A percentile compares a stretch with the other conserved stretches of the same genome.
phyloP scores from a whole-genome alignment of 2,797 vertebrate species.

The Thamnophis elegans region DNA sequence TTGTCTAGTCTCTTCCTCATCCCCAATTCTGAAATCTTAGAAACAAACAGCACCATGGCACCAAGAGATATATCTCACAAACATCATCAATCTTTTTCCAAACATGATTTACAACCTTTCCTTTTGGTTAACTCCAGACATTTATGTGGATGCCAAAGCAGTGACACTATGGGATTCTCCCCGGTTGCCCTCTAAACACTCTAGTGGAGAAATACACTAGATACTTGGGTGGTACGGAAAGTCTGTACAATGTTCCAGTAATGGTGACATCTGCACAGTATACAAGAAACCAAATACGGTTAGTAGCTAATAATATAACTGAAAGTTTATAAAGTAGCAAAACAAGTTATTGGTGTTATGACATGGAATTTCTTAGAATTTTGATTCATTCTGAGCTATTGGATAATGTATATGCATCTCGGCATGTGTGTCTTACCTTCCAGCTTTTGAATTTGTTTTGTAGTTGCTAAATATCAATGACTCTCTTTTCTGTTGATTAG shows the following conservation, averaged over 20 bases:
- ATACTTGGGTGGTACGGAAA: conserved; percentile 1
- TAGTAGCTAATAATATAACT: not conserved
- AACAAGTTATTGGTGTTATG: not conserved
- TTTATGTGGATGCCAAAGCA: conserved; percentile 47
- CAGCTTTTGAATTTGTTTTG: not conserved
- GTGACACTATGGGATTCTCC: conserved; percentile 68
- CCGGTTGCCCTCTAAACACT: conserved; percentile 50
- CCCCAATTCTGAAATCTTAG: conserved; percentile 71
- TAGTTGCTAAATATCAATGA: not conserved
- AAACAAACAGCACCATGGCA: conserved; percentile 76
- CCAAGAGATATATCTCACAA: conserved; percentile 71
- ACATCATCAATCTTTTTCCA: conserved; percentile 76
- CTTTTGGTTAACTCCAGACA: conserved; percentile 60
- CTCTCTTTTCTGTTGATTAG: not conserved
- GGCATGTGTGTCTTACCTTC: not conserved
- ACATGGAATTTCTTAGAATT: not conserved
- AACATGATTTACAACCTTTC: conserved; percentile 75
- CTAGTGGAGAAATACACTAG: conserved; percentile 8
- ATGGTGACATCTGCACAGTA: not conserved
- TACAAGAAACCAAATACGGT: not conserved
- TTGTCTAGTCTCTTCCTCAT: conserved; percentile 42
- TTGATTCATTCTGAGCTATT: not conserved
- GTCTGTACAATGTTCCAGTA: not conserved
- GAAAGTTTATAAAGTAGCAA: not conserved
- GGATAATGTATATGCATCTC: not conserved